These are phyloP conservation scores for Serranus cabrilla DNA, from an alignment of 2,797 vertebrate genomes.

Conservation along the genomic window DNA sequence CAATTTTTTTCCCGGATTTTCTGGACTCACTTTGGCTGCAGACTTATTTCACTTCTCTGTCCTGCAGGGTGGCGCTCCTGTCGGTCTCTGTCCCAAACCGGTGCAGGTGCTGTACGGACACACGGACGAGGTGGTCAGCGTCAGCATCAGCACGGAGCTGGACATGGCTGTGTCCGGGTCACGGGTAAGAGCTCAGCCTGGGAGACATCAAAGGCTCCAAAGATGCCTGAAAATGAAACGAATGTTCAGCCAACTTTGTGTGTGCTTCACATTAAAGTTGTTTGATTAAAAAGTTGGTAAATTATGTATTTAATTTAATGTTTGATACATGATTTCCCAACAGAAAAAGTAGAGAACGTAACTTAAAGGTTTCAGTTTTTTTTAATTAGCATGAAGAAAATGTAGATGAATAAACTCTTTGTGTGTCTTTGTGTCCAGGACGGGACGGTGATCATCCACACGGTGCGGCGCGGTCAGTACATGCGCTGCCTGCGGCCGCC, in stretches of 20 bases:
- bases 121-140: slow-evolving; percentile 92
- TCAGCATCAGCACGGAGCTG: slow-evolving; percentile 95
- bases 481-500: slow-evolving; percentile 93
- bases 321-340: background rate
- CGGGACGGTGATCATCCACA: slow-evolving; percentile 94
- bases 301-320: background rate
- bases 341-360: background rate
- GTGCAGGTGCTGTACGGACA: slow-evolving; percentile 96
- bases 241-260: no score
- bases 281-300: no score
- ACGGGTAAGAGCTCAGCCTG: slow-evolving; percentile 84
- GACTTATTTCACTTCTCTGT: background rate
- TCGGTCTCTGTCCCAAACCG: slow-evolving; percentile 92
- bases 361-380: background rate
- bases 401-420: background rate
- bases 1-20: no score
- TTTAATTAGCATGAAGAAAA: background rate
- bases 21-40: no score
- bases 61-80: slow-evolving; percentile 90
- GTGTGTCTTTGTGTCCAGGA: slow-evolving; percentile 82
- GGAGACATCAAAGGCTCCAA: no score
- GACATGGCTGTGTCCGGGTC: slow-evolving; percentile 97
- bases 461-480: slow-evolving; percentile 93
- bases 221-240: no score
- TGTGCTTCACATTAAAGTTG: no score